phyloP scores from a whole-genome alignment of 1,140 invertebrate species.

The Drosophila tani region DNA sequence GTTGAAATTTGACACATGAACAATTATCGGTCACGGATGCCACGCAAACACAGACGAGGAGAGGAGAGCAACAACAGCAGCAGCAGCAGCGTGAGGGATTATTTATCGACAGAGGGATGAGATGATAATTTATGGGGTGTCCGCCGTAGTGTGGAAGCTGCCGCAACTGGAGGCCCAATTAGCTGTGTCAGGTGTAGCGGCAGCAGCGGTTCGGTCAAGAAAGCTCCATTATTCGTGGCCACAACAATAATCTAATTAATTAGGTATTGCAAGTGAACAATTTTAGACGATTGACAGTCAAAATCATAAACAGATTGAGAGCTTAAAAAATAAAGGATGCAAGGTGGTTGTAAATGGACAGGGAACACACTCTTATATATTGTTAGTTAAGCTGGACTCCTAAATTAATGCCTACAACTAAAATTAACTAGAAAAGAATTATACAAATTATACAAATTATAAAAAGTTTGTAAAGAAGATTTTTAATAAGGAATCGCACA shows the following conservation, averaged over 20 bases:
- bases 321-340: background rate
- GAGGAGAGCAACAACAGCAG: background rate
- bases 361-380: too few species aligned
- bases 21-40: conserved; percentile 62
- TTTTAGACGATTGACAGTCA: background rate
- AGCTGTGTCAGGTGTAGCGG: conserved; percentile 34
- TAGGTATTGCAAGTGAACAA: background rate
- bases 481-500: too few species aligned
- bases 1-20: conserved; percentile 58
- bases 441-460: too few species aligned
- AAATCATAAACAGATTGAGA: background rate
- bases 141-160: background rate
- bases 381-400: too few species aligned
- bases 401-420: too few species aligned
- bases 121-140: conserved; percentile 12
- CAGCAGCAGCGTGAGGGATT: conserved; percentile 9
- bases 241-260: background rate
- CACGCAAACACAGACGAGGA: conserved; percentile 11
- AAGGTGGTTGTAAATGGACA: too few species aligned
- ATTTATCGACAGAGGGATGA: background rate
- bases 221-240: conserved; percentile 8
- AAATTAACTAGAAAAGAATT: too few species aligned
- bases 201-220: background rate
- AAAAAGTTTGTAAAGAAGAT: too few species aligned
- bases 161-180: conserved; percentile 37